Evolutionary conservation across 1,140 invertebrate species (phyloP), one percentile per base, ranked within the genome.

Genomic region (Bemisia tabaci): DNA sequence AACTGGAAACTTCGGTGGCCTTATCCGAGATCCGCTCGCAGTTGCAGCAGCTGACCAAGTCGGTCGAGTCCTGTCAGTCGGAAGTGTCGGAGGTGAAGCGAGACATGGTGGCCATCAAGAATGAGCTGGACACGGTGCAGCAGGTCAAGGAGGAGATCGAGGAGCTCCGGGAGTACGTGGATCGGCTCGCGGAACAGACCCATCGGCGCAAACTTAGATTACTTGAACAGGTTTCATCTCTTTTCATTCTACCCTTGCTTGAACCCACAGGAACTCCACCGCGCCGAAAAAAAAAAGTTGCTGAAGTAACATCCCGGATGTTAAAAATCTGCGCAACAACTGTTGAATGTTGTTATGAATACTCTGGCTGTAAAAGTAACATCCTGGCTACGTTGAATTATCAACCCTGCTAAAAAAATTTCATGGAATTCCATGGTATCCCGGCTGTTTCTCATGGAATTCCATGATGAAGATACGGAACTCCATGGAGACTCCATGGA

Each of bases 111-210:
- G 89, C 90, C 74, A 94, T 95, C 81, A 92, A 92, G 81, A 90
- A 92, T 73, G 92, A 95, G 78, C 80, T 95, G 76, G 91, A 94
- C 79, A 90, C 90, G 26, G 90, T 94, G 71, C 91, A 94, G 79
- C 90, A 92, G 77, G 91, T 94, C 70, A 94, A 94, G 75, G 91
- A 94, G 76, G 92, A 95, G 79, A 93, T 94, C 73, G 92, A 94
- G 77, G 91, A 94, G 78, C 79, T 95, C 76, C 81, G 91, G 69
- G 91, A 93, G 78, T 93, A 91, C 77, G 90, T 94, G 67, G 91
- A 93, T 77, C 82, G 91, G 71, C 82, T 95, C 67, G 92, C 93
- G 79, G 90, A 93, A 77, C 88, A 91, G 78, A 89, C 90, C 67
- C 88, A 92, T 78, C 82, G 89, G 72, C 81, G 91, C 76, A 92